phyloP scores from a whole-genome alignment of 2,797 vertebrate genomes.

The Anableps anableps region DNA sequence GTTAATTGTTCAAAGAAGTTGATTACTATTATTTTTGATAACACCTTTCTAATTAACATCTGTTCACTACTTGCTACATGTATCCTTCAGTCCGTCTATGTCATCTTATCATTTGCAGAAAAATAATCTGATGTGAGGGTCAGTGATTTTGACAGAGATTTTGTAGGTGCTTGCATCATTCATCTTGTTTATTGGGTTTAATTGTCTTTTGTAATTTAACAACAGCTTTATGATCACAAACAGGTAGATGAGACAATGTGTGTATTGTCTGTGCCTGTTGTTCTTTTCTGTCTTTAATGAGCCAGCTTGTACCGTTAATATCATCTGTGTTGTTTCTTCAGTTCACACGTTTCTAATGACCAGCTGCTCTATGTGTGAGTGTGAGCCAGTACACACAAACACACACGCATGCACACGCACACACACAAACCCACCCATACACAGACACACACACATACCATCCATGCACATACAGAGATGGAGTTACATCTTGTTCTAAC shows the following conservation, averaged over 20 bases:
- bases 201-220: constrained; percentile 64
- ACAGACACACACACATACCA: background rate
- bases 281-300: constrained; percentile 69
- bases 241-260: constrained; percentile 22
- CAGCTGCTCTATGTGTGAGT: constrained; percentile 60
- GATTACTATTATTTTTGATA: constrained; percentile 64
- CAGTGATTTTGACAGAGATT: constrained; percentile 56
- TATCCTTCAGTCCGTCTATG: constrained; percentile 16
- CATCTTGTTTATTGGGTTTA: constrained; percentile 56
- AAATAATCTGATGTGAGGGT: constrained; percentile 48
- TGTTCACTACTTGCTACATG: constrained; percentile 42
- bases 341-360: constrained; percentile 73
- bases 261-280: constrained; percentile 28
- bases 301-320: constrained; percentile 54
- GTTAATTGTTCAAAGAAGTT: constrained; percentile 41
- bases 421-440: background rate
- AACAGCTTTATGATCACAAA: constrained; percentile 46
- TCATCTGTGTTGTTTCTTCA: constrained; percentile 54
- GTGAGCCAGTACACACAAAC: constrained; percentile 21
- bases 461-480: background rate
- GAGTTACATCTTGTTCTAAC: background rate
- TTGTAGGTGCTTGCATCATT: constrained; percentile 40
- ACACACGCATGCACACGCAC: background rate
- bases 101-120: constrained; percentile 18
- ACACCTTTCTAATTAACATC: constrained; percentile 71